These are phyloP conservation scores for Poecile atricapillus DNA, from an alignment of 2,113 vertebrate species.

Conservation along the genomic window DNA sequence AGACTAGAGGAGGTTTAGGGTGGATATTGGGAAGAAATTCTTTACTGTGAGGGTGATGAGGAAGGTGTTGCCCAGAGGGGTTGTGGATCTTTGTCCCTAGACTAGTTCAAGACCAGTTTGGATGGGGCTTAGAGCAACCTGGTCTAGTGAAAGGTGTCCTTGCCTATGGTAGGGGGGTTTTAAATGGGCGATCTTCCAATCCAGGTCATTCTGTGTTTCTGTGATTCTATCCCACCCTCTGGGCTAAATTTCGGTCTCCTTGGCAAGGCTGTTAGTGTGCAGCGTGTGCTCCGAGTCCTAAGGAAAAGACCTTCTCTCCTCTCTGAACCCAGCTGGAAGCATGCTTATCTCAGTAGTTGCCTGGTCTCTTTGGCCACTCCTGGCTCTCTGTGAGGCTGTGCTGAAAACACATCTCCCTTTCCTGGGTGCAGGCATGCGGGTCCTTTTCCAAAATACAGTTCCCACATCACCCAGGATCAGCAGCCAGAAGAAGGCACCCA, in stretches of 20 bases:
- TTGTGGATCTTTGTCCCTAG: not conserved
- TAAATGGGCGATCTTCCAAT: not conserved
- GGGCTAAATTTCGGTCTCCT: not conserved
- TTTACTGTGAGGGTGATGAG: not conserved
- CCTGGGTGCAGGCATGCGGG: not conserved
- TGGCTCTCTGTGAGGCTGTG: not conserved
- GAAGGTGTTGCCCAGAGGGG: not conserved
- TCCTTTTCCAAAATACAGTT: not conserved
- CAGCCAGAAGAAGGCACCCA: not conserved
- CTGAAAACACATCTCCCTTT: not conserved
- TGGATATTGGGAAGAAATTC: not conserved
- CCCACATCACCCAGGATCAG: not conserved
- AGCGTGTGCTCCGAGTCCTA: not conserved
- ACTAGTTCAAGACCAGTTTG: fast-evolving
- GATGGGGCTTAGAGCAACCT: not conserved
- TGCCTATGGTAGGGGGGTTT: too few relatives aligned
- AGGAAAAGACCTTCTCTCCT: not conserved
- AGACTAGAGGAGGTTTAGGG: not conserved
- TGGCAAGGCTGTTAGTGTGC: not conserved
- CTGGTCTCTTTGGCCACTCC: not conserved
- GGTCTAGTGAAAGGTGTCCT: not conserved
- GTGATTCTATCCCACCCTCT: not conserved
- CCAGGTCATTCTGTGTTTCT: not conserved
- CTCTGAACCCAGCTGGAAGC: not conserved
- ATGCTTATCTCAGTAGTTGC: not conserved